These are phyloP conservation scores for cat (Felis catus) DNA, from an alignment of 2,113 vertebrate genomes.

Conservation along the genomic window DNA sequence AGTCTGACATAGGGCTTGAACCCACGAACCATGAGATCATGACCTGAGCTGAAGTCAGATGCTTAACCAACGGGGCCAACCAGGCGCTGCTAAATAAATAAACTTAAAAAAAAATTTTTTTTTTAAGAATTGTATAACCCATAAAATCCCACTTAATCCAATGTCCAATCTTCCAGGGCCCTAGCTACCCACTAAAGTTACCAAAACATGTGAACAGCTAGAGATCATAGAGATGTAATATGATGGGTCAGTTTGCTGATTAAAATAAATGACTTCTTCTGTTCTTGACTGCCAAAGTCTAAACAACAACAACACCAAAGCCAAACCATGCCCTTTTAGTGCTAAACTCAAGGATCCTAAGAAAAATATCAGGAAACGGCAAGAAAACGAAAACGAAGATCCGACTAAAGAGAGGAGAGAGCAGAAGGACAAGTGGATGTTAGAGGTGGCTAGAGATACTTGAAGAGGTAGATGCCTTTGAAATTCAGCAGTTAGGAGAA, in stretches of 20 bases:
- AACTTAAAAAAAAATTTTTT: no score
- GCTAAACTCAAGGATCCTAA: background rate
- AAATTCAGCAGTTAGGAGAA: background rate
- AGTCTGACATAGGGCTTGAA: no score
- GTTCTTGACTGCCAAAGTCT: background rate
- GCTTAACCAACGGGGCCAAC: no score
- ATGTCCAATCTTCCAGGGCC: background rate
- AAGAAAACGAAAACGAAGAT: slow-evolving; percentile 13
- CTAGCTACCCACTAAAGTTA: background rate
- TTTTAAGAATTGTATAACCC: background rate
- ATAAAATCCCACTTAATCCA: background rate
- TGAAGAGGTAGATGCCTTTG: background rate
- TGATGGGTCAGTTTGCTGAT: background rate
- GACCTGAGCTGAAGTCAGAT: no score
- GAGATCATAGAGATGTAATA: background rate
- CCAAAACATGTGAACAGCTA: background rate
- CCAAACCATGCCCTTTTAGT: background rate
- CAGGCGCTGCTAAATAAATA: no score
- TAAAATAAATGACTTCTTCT: slow-evolving; percentile 46
- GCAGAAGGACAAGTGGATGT: background rate
- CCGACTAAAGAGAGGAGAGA: background rate
- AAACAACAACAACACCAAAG: background rate
- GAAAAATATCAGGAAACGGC: background rate
- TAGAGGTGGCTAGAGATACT: background rate
- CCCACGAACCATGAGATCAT: no score